Evolutionary conservation across 1,140 invertebrate species (phyloP), one percentile per base, ranked within the genome.

Genomic region (Gryllus bimaculatus): DNA sequence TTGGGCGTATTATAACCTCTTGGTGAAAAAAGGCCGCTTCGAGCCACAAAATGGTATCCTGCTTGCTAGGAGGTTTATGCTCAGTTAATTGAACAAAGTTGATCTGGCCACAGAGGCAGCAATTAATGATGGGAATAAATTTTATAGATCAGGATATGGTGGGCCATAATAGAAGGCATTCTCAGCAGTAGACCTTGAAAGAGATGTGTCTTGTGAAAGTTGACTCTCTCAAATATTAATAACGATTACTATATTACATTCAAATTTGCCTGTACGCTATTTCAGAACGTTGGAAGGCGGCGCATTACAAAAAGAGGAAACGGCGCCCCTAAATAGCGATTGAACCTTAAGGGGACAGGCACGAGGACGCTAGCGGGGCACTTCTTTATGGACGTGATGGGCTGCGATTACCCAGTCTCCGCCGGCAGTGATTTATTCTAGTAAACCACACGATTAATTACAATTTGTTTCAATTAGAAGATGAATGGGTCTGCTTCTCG

Each of bases 1-100:
- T 66, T 66, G 10, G 54, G 54, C 54, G 10, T 18, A 18, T 13
- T 66, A 66, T 66, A 66, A 18, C 54, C 26, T 66, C 18, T 66
- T 13, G 10, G 54, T 66, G 18, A 66, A 66, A 66, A 66, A 66
- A 66, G 54, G 10, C 10, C 18, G 54, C 54, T 39, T 39, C 26
- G 26, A 66, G 54, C 7, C 54, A 18, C 18, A 18, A 10, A 66
- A 18, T 10, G 18, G 54, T 66, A 66, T 66, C 54, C 54, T 66
- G 54, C 54, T 66, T 66, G 54, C 54, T 66, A 66, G 54, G 54
- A 66, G 54, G 54, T 66, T 66, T 66, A 66, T 66, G 54, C 18
- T 66, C 54, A 66, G 54, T 66, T 66, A 66, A 66, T 66, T 66
- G 54, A 66, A 66, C 54, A 66, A 66, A 66, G 54, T 66, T 66